These are phyloP conservation scores for Trinectes maculatus DNA, from an alignment of 2,113 vertebrate species.

Conservation along the genomic window DNA sequence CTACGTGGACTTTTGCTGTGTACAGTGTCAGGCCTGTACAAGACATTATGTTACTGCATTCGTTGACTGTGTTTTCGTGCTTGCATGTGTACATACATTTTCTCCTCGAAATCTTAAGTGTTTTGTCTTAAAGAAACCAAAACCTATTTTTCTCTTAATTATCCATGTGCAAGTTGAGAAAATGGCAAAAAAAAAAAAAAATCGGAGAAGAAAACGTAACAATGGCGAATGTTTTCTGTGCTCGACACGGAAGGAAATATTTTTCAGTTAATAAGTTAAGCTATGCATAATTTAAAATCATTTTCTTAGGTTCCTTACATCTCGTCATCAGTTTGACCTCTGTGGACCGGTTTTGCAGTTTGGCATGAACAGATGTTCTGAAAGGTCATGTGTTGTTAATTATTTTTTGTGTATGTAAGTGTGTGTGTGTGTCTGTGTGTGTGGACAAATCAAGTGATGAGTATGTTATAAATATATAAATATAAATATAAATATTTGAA, in stretches of 20 bases:
- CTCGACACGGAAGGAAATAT: constrained; percentile 41
- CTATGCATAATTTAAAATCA: constrained; percentile 75
- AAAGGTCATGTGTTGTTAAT: constrained; percentile 40
- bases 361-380: constrained; percentile 34
- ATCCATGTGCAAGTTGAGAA: constrained; percentile 16
- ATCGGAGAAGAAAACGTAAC: constrained; percentile 4
- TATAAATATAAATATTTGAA: constrained; percentile 78
- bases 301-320: constrained; percentile 28
- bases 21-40: neutral
- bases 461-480: constrained; percentile 76
- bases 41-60: constrained; percentile 30
- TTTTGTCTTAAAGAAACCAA: constrained; percentile 19
- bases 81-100: constrained; percentile 34
- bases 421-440: neutral
- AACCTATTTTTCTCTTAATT: constrained; percentile 6
- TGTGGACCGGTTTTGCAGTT: constrained; percentile 23
- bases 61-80: constrained; percentile 47
- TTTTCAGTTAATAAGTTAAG: constrained; percentile 66
- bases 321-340: constrained; percentile 22
- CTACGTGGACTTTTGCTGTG: neutral
- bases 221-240: constrained; percentile 1
- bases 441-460: constrained; percentile 70
- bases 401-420: constrained; percentile 60
- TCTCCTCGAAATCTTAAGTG: constrained; percentile 16
- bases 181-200: constrained; percentile 20